Evolutionary conservation across 1,140 invertebrate genomes (phyloP), one percentile per base, ranked within the genome.

Genomic region (Helicoverpa armigera): DNA sequence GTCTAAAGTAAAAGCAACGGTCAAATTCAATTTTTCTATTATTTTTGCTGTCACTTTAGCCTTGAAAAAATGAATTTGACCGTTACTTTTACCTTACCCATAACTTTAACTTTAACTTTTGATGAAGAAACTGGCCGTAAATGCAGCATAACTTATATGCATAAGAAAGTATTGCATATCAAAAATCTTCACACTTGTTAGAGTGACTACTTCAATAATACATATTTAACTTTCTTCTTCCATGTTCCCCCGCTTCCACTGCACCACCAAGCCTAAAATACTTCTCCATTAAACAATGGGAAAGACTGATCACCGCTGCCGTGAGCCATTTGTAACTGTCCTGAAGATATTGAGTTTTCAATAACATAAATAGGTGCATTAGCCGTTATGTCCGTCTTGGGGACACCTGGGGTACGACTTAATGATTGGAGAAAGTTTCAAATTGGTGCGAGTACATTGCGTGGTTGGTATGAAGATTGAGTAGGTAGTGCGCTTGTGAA

Each of bases 311-410:
- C 13, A 65, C 74, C 48, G 50, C 74, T 77, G 50, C 74, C 50
- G 14, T 77, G 18, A 23, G 16, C 50, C 74, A 77, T 77, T 77
- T 53, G 74, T 67, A 35, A 65, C 16, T 65, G 74, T 67, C 74
- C 12, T 77, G n/a, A 65, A 77, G 74, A 77, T 77, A 77, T 77
- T 77, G 74, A 67, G 67, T 79, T 79, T 79, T 79, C 67, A 79
- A 79, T 72, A 70, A 48, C 54, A 79, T 53, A 61, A 72, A 79
- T 79, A 72, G 67, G 43, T 72, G 67, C 69, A 72, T 79, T 79
- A 79, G 29, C 60, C n/a, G 16, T 60, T 50, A 29, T 50, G 51
- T 54, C 78, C 54, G 63, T 60, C 78, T 51, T 72, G 35, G 51
- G 43, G 35, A 29, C 78, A 72, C 67, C 69, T 72, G 78, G 10